Conservation (phyloP, 2,113 vertebrate species). For the Balaenoptera acutorostrata region DNA sequence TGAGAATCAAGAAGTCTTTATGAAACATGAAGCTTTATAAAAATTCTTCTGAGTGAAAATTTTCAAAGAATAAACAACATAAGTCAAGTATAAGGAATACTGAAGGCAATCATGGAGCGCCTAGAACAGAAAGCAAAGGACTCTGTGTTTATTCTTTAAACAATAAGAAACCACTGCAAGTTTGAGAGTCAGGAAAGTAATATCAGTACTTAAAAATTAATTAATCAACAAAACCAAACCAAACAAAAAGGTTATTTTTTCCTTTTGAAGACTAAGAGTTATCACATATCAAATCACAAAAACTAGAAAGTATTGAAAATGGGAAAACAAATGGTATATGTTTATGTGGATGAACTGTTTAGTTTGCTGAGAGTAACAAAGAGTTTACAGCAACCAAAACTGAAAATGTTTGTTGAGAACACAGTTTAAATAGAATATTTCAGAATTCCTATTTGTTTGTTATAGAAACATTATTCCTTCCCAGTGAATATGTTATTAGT, state of each 20-base stretch:
- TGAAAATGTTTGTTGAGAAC: conserved; percentile 18
- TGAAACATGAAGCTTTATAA: neutral
- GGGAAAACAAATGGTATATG: neutral
- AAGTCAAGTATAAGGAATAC: neutral
- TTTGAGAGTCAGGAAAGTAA: neutral
- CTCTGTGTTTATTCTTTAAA: neutral
- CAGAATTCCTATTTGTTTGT: neutral
- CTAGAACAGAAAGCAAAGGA: neutral
- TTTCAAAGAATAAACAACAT: neutral
- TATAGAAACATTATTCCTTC: neutral
- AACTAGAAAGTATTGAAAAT: neutral
- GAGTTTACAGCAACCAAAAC: conserved; percentile 41
- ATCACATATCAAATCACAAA: neutral
- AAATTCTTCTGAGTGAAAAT: neutral
- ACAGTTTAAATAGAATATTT: conserved; percentile 33
- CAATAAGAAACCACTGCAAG: neutral
- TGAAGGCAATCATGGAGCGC: neutral
- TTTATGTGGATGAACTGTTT: neutral
- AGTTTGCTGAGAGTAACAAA: conserved; percentile 21
- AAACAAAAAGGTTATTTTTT: neutral
- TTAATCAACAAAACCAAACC: neutral
- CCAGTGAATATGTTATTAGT: conserved; percentile 52
- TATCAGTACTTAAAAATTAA: neutral
- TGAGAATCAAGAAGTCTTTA: neutral
- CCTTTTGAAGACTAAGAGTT: neutral